Base-by-base conservation (phyloP, 2,888 invertebrate species). In the Tachystola acroxantha region DNA sequence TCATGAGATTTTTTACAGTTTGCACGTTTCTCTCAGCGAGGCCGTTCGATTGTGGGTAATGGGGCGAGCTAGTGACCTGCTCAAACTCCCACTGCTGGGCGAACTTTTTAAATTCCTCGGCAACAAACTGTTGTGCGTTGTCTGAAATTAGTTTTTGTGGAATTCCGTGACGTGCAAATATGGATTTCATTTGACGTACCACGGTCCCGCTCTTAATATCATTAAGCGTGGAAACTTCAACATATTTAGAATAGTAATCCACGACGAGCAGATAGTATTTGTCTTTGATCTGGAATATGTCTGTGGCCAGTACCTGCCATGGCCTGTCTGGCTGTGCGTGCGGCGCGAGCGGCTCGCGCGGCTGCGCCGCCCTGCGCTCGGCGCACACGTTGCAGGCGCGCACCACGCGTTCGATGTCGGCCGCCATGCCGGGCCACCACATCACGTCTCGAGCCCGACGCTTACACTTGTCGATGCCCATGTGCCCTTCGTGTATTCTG, bases 1-100 rank as follows among this genome's bases (percentile, higher is more conserved):
- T 40, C 10, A 47, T 2, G 0, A 43, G 36, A 16, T 34, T 27
- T 36, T 45, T 48, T n/a, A 45, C 24, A 0, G 42, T 43, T n/a
- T 24, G 33, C 2, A 47, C 43, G 7, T 27, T 29, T 10, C 38
- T 11, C n/a, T 47, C 45, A 22, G 43, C 43, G 12, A 25, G 10
- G 1, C 46, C 46, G 14, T 43, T 46, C 0, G 43, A 30, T 9
- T 46, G 43, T 2, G 41, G 12, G 25, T 43, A 46, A n/a, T 30
- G 9, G 2, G 32, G 32, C n/a, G 32, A 32, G 1, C 7, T 10
- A 5, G 32, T 32, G 7, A 22, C 22, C 10, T 32, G 24, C 1
- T 10, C 7, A 3, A 32, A n/a, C 1, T n/a, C 24, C 32, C 32
- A 32, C 9, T 32, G 7, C 12, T 11, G 4, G 1, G 3, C 12